phyloP scores from a whole-genome alignment of 2,888 invertebrate genomes.

The Bhutanitis thaidina region DNA sequence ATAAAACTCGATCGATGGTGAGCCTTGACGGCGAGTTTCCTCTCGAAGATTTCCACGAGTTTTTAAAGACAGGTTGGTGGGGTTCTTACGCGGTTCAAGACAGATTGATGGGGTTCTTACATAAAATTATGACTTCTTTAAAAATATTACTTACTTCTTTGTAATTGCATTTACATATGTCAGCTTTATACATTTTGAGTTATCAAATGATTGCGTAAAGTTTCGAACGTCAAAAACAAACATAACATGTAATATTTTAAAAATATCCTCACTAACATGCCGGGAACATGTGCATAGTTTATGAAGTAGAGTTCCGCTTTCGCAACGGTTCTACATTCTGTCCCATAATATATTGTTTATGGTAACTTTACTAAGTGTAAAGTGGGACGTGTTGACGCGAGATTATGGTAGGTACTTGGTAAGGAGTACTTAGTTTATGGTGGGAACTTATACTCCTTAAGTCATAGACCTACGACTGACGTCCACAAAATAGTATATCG shows the following conservation, averaged over 20 bases:
- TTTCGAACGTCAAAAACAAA: background rate
- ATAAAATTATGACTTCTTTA: no score
- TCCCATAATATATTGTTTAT: constrained; percentile 36
- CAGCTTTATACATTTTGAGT: no score
- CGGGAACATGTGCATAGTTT: constrained; percentile 38
- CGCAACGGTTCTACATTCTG: constrained; percentile 22
- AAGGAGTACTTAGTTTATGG: constrained; percentile 23
- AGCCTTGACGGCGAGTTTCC: no score
- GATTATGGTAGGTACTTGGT: constrained; percentile 42
- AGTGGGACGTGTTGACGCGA: constrained; percentile 49
- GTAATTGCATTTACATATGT: no score
- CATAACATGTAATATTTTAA: constrained; percentile 5
- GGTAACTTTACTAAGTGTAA: constrained; percentile 50
- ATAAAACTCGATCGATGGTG: no score
- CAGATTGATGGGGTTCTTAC: no score
- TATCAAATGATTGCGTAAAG: background rate
- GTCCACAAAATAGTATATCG: background rate
- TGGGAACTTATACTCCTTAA: constrained; percentile 20
- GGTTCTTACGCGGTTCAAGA: no score
- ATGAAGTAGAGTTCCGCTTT: constrained; percentile 23
- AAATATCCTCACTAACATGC: constrained; percentile 27
- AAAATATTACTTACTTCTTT: no score
- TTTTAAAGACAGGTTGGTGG: no score
- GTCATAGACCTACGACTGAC: background rate
- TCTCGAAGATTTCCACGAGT: no score